Evolutionary conservation across 1,140 invertebrate species (phyloP).

Genomic region (Galleria mellonella): DNA sequence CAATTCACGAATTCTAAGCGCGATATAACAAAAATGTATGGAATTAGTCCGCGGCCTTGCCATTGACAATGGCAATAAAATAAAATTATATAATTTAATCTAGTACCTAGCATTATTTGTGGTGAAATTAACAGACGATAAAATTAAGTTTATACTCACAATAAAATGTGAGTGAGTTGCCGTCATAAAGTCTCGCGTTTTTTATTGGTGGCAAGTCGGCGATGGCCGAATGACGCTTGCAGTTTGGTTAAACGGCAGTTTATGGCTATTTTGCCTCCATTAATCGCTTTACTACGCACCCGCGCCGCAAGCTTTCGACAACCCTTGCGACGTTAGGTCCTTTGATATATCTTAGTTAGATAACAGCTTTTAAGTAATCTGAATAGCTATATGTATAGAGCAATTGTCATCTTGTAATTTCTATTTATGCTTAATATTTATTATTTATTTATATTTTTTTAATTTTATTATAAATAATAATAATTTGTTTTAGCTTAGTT

Average conservation of each 20-base stretch:
- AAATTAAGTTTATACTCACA: conserved; percentile 74
- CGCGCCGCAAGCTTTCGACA: conserved; percentile 39
- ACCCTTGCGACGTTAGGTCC: conserved; percentile 26
- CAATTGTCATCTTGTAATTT: too few species aligned
- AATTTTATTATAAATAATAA: too few species aligned
- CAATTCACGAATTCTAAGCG: too few species aligned
- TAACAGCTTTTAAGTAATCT: too few species aligned
- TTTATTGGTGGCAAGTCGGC: conserved; percentile 68
- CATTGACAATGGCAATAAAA: conserved; percentile 45
- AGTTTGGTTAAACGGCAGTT: conserved; percentile 73
- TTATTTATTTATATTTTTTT: too few species aligned
- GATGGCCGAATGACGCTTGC: conserved; percentile 69
- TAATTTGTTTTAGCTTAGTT: too few species aligned
- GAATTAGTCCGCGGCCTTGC: conserved; percentile 35
- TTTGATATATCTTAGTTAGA: too few species aligned
- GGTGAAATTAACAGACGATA: conserved; percentile 74
- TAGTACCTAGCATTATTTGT: conserved; percentile 69
- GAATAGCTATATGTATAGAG: too few species aligned
- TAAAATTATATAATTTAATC: conserved; percentile 57
- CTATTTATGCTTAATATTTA: too few species aligned
- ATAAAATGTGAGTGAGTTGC: conserved; percentile 73
- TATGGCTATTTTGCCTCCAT: conserved; percentile 72
- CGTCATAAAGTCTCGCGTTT: conserved; percentile 73
- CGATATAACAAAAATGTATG: conserved; percentile 10
- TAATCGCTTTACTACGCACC: conserved; percentile 72